Base-by-base conservation (phyloP, 2,888 invertebrate genomes). In the Leptopterna dolabrata region DNA sequence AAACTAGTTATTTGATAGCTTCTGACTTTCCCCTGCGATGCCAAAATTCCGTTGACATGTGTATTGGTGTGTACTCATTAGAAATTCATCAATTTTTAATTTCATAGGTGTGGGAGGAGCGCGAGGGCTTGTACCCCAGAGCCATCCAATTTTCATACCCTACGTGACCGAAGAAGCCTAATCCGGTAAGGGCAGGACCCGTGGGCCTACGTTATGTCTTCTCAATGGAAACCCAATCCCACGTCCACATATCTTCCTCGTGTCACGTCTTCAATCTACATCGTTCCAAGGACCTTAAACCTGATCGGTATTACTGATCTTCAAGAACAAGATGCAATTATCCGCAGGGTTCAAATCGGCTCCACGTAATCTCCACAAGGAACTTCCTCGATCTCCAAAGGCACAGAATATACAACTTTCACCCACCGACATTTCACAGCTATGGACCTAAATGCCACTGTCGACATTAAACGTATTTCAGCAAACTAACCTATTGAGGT, bases 61-160 rank as follows among this genome's bases (percentile, higher is more conserved):
- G 36, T 4, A 36, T 36, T 36, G n/a, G n/a, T 36, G 36, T 2
- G 36, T 36, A 36, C 36, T 36, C 36, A 36, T 36, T 7, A 36
- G 36, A 6, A 63, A 63, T 63, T 24, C 63, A 27, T 63, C 63
- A 63, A 24, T 24, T 63, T 63, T 63, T 13, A 63, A 63, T 63
- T 24, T 24, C 11, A 19, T 9, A 24, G 63, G 0, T 63, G 73
- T 73, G 36, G 73, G 73, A 73, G 73, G 73, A 19, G 73, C 73
- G 4, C 30, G n/a, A 36, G 19, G 36, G 36, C 73, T 73, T 73
- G 73, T 73, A 36, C 30, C 81, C 43, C 30, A 51, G 47, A 47
- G 80, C 81, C 55, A 55, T 51, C 81, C 55, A 51, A 81, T 81
- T 81, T 81, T 51, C 81, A 30, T 81, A 81, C 81, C 30, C 55